Percentiles rank a stretch among this genome's conserved stretches.
These are phyloP conservation scores for Callyntrura sp. DNA, from an alignment of 2,888 invertebrate species.

Conservation along the genomic window DNA sequence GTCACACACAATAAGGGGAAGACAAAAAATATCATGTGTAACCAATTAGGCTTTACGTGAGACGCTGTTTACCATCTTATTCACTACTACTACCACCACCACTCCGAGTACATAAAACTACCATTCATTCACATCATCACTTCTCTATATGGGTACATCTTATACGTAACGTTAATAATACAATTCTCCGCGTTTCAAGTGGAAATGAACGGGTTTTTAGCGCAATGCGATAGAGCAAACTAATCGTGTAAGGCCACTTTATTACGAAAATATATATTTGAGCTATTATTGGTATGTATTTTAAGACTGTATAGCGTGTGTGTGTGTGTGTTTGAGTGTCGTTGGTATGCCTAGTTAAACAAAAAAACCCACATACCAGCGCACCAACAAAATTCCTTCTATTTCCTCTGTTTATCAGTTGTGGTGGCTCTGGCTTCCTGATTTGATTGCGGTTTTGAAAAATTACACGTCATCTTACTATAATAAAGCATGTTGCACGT, in stretches of 20 bases:
- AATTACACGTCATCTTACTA: conserved; percentile 47
- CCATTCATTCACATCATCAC: no score
- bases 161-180: conserved; percentile 11
- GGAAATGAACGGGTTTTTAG: conserved; percentile 47
- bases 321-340: not conserved
- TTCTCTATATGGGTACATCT: not conserved
- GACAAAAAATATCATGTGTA: conserved; percentile 78
- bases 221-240: conserved; percentile 31
- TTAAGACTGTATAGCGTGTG: not conserved
- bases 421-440: conserved; percentile 77
- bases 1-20: conserved; percentile 67
- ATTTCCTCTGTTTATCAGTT: conserved; percentile 38
- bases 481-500: conserved; percentile 45
- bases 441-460: conserved; percentile 67
- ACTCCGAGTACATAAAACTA: not conserved
- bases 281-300: conserved; percentile 7
- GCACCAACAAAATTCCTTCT: conserved; percentile 14
- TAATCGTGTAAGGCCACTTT: conserved; percentile 48
- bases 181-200: conserved; percentile 30
- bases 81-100: not conserved
- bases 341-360: not conserved
- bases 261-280: not conserved
- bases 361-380: conserved; percentile 1
- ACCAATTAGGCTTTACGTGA: conserved; percentile 76
- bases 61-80: conserved; percentile 31